Conservation (phyloP, 2,797 vertebrate genomes). For the Lagodon rhomboides region DNA sequence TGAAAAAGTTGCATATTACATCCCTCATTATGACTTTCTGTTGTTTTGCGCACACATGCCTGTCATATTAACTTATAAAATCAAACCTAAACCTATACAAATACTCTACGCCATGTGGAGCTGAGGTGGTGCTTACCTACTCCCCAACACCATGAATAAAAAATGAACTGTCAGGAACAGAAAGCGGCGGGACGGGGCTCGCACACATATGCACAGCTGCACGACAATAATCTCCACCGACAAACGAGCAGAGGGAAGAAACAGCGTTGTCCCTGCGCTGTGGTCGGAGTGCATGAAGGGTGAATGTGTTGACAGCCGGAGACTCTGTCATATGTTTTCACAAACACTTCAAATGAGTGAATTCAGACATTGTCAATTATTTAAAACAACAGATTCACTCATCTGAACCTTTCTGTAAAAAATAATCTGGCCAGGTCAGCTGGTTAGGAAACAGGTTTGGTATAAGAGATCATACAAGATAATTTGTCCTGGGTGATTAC, state of each 20-base stretch:
- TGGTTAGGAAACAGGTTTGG: not conserved
- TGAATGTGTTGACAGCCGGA: constrained; percentile 1
- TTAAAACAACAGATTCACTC: not conserved
- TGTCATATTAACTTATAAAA: not conserved
- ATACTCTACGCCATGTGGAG: not conserved
- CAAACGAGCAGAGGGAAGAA: not conserved
- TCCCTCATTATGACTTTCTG: not conserved
- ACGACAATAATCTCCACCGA: not conserved
- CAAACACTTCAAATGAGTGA: not conserved
- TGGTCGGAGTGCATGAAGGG: not conserved
- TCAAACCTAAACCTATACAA: not conserved
- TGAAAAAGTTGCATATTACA: not conserved
- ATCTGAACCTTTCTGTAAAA: not conserved
- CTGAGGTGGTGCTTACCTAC: not conserved
- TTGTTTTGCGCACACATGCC: not conserved
- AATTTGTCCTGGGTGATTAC: not conserved
- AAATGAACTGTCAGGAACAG: constrained; percentile 7
- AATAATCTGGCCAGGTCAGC: not conserved
- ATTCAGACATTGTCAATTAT: not conserved
- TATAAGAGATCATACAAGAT: not conserved
- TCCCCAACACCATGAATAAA: constrained; percentile 15
- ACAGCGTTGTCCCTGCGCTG: not conserved
- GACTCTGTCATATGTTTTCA: not conserved
- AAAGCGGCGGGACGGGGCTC: not conserved
- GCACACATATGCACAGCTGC: constrained; percentile 1